Evolutionary conservation across 1,140 invertebrate species (phyloP).

Genomic region (Panagrolaimus sp.): DNA sequence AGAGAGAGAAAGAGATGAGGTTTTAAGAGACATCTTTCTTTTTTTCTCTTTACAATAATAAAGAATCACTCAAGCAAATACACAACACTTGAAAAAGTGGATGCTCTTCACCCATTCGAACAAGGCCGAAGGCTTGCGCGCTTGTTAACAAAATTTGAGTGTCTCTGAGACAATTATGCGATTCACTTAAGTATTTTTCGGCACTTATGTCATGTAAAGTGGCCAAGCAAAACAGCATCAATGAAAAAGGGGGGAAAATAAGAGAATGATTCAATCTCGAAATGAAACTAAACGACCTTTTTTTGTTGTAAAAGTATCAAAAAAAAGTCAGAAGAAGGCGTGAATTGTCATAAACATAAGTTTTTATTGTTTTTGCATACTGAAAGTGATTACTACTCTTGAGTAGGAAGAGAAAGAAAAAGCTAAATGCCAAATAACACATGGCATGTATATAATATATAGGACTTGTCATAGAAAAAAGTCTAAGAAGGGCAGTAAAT

Average conservation of each 20-base stretch:
- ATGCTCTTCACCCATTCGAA: constrained; percentile 10
- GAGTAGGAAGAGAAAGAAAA: no score
- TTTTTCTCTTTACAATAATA: constrained; percentile 13
- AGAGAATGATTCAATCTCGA: not conserved
- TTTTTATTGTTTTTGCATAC: not conserved
- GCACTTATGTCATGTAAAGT: constrained; percentile 11
- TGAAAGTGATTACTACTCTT: no score
- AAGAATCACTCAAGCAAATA: constrained; percentile 9
- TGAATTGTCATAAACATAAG: not conserved
- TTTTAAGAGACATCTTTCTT: no score
- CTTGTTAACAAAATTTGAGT: constrained; percentile 2
- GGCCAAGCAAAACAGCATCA: constrained; percentile 3
- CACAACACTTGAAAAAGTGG: constrained; percentile 13
- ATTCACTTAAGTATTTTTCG: constrained; percentile 14
- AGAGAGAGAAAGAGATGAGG: not conserved
- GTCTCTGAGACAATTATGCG: constrained; percentile 13
- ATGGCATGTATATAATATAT: no score
- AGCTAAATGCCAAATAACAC: no score
- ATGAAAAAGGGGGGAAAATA: not conserved
- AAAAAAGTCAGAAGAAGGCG: constrained; percentile 8
- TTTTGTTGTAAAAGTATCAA: not conserved
- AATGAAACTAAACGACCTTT: not conserved
- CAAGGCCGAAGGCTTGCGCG: constrained; percentile 8
- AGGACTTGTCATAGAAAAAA: no score
- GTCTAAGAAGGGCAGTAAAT: no score